Percentiles rank a stretch among this genome's conserved stretches.
Conservation (phyloP, 2,113 vertebrate genomes). For the Axis porcinus region DNA sequence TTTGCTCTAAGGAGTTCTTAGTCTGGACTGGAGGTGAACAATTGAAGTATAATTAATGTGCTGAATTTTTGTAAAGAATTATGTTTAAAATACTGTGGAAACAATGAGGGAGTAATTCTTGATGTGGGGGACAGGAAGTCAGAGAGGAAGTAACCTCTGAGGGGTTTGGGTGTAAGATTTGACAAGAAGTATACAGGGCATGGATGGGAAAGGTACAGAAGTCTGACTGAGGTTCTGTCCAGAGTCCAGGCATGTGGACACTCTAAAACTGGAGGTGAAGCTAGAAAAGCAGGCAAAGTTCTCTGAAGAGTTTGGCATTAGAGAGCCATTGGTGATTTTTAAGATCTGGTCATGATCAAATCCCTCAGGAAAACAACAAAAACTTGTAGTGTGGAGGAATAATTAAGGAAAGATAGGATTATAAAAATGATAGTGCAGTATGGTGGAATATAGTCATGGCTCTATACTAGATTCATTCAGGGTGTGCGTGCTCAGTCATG, state of each 20-base stretch:
- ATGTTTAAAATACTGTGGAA: background rate
- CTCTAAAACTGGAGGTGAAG: background rate
- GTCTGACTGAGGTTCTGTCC: background rate
- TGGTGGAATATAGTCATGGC: background rate
- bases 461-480: background rate
- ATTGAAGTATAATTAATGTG: background rate
- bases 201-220: background rate
- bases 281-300: background rate
- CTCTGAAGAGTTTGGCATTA: background rate
- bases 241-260: background rate
- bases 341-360: background rate
- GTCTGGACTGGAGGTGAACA: background rate
- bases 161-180: background rate
- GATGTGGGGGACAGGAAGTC: background rate
- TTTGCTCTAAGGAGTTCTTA: conserved; percentile 15
- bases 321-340: background rate
- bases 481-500: background rate
- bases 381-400: background rate
- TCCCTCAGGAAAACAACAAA: background rate
- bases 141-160: background rate
- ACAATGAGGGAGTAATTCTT: background rate
- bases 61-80: background rate
- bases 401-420: background rate
- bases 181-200: background rate
- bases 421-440: background rate